Evolutionary conservation across 2,113 vertebrate species (phyloP), one percentile per base, ranked within the genome.

Genomic region (Cettia cetti): DNA sequence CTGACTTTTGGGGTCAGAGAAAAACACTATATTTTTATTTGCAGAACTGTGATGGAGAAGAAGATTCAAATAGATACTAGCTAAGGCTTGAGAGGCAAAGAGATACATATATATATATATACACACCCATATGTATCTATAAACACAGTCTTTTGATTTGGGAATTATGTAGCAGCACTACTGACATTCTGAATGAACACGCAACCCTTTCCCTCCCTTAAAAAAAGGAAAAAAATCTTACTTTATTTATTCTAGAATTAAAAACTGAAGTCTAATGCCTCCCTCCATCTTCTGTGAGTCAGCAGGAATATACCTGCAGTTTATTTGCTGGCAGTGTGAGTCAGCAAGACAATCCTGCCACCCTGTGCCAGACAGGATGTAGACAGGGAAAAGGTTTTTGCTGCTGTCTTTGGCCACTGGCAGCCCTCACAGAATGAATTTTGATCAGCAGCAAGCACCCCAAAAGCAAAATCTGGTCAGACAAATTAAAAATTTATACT

Each of bases 311-410:
- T 82, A 74, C 6, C 31, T 92, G 42, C 30, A 12, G 7, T 86
- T 92, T 76, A 27, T 33, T 35, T 40, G 9, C 53, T 88, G 39
- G 13, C 17, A 50, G 26, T 15, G 23, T 76, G 45, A 95, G 79
- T 85, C 66, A 78, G 80, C 31, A 66, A 42, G 82, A 75, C 76
- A 89, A 81, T 84, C 19, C 91, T 92, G 95, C 76, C 89, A 74
- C 72, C 42, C 60, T 81, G 82, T 94, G 82, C 65, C 65, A 79
- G 60, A 42, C 69, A 82, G 27, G 49, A 59, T 90, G 13, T 42
- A 49, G 33, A 83, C 59, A 90, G 15, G 28, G 14, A 86, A 93
- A 71, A 10, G 16, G 1, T n/a, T 85, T 79, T 82, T 56, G 20
- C 11, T 31, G 28, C 23, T 76, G 11, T 68, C 14, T 79, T 74